These are phyloP conservation scores for Rhagonycha fulva DNA, from an alignment of 2,888 invertebrate genomes.

Conservation along the genomic window DNA sequence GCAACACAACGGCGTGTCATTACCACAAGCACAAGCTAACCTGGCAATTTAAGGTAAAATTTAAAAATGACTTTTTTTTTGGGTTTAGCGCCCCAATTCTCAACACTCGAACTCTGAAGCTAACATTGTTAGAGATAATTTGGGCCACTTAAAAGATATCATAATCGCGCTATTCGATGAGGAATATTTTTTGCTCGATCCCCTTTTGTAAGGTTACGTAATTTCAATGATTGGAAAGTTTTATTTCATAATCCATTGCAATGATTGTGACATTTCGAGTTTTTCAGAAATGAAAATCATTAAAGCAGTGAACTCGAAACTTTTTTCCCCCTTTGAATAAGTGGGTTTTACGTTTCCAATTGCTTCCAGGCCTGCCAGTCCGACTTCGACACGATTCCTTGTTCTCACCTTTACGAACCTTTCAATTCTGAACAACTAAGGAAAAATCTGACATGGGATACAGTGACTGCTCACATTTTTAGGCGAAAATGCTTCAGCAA, in stretches of 20 bases:
- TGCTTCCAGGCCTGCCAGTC: constrained; percentile 38
- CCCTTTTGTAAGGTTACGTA: neutral
- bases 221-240: neutral
- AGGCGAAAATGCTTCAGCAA: constrained; percentile 34
- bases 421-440: constrained; percentile 3
- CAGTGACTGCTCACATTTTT: constrained; percentile 8
- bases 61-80: neutral
- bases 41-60: constrained; percentile 46
- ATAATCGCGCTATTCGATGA: neutral
- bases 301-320: too few relatives aligned
- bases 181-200: neutral
- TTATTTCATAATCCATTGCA: neutral
- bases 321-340: too few relatives aligned
- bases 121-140: neutral
- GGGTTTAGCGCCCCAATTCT: neutral
- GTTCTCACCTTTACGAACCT: constrained; percentile 30
- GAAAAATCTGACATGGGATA: constrained; percentile 23
- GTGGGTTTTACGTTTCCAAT: neutral
- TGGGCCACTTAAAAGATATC: neutral
- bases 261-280: too few relatives aligned
- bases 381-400: constrained; percentile 38
- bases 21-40: constrained; percentile 35
- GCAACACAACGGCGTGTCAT: constrained; percentile 34
- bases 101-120: neutral
- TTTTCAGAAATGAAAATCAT: too few relatives aligned